Conservation (phyloP, 2,888 invertebrate species). For the Hymenopus coronatus region DNA sequence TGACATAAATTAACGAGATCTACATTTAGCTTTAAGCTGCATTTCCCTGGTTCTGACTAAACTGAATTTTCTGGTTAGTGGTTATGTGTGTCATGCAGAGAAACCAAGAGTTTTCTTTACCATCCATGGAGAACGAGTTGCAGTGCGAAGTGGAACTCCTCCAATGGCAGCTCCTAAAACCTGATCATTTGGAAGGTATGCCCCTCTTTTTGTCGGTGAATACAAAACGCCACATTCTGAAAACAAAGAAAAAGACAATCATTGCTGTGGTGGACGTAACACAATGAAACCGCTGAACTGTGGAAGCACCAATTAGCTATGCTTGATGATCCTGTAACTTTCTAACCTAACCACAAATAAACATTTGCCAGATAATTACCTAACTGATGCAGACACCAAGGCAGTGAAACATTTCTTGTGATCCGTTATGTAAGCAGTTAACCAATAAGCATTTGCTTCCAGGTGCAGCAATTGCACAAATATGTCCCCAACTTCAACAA, state of each 20-base stretch:
- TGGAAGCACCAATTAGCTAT: neutral
- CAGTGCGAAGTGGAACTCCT: constrained; percentile 34
- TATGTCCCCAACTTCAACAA: too few relatives aligned
- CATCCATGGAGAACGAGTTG: constrained; percentile 37
- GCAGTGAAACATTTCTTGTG: neutral
- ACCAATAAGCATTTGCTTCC: too few relatives aligned
- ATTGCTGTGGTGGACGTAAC: neutral
- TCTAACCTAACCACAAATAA: neutral
- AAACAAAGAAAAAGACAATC: neutral
- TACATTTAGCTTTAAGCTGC: too few relatives aligned
- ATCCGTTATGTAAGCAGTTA: neutral
- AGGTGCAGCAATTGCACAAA: too few relatives aligned
- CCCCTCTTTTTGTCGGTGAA: neutral
- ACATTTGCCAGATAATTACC: neutral
- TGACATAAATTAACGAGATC: too few relatives aligned
- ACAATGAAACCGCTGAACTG: neutral
- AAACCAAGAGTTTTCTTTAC: constrained; percentile 17
- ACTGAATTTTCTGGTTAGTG: neutral
- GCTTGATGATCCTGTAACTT: neutral
- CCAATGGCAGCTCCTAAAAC: constrained; percentile 33
- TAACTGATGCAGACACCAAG: neutral
- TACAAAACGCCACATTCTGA: constrained; percentile 32
- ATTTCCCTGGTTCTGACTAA: too few relatives aligned
- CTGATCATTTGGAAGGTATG: neutral
- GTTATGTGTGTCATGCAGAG: neutral